Evolutionary conservation across 1,140 invertebrate species (phyloP).

Genomic region (Trigoniulus corallinus): DNA sequence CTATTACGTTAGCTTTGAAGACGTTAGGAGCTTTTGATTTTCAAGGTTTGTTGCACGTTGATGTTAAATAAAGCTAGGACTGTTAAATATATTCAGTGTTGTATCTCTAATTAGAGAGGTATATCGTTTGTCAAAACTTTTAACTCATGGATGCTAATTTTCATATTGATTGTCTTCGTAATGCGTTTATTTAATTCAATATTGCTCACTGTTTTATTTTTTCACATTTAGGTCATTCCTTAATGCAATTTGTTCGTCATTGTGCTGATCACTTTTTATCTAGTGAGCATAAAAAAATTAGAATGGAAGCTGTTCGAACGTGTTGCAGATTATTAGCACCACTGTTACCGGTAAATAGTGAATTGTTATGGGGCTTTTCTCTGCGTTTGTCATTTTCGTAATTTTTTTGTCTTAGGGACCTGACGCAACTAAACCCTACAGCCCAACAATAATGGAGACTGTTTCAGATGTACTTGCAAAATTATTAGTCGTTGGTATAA

Average conservation of each 20-base stretch:
- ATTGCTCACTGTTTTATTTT: slow-evolving; percentile 1
- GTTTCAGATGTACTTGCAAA: slow-evolving; percentile 81
- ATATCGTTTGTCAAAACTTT: too few species aligned
- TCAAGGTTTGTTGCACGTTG: slow-evolving; percentile 35
- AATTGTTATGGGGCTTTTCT: background rate
- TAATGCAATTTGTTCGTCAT: slow-evolving; percentile 78
- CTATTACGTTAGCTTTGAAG: slow-evolving; percentile 75
- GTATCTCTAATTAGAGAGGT: too few species aligned
- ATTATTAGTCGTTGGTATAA: slow-evolving; percentile 82
- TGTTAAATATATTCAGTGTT: too few species aligned
- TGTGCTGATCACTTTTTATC: slow-evolving; percentile 87
- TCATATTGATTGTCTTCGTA: too few species aligned
- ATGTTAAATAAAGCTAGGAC: background rate
- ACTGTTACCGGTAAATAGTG: slow-evolving; percentile 41
- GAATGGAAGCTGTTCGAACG: slow-evolving; percentile 85
- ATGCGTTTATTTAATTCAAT: slow-evolving; percentile 4
- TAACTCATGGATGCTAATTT: too few species aligned
- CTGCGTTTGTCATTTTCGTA: too few species aligned
- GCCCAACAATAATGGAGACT: slow-evolving; percentile 62
- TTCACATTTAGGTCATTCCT: slow-evolving; percentile 49
- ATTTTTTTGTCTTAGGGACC: too few species aligned
- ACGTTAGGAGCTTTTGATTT: slow-evolving; percentile 95
- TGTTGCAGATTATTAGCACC: slow-evolving; percentile 74
- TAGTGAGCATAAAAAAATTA: slow-evolving; percentile 77
- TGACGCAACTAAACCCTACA: too few species aligned